A percentile compares a stretch with the other conserved stretches of the same genome.
Conservation (phyloP, 2,797 vertebrate species). For the Darevskia mixta region DNA sequence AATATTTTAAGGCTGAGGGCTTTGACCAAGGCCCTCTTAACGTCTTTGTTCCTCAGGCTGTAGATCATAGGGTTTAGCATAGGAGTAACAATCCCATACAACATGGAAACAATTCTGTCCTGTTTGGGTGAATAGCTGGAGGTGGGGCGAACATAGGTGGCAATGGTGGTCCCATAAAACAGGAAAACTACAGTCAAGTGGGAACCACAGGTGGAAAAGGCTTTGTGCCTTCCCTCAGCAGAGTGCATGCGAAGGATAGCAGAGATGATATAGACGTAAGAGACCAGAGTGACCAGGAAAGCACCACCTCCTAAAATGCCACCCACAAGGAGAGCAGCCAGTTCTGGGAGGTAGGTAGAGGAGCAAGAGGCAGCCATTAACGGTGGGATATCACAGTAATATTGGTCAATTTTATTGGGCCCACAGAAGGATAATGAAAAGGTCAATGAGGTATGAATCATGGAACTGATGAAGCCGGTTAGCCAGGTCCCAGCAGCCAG, state of each 20-base stretch:
- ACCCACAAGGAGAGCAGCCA: slow-evolving; percentile 49
- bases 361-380: slow-evolving; percentile 55
- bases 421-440: slow-evolving; percentile 58
- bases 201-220: slow-evolving; percentile 71
- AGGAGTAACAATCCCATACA: slow-evolving; percentile 73
- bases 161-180: slow-evolving; percentile 72
- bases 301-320: slow-evolving; percentile 48
- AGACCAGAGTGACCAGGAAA: slow-evolving; percentile 56
- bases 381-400: slow-evolving; percentile 66
- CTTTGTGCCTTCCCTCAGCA: slow-evolving; percentile 60
- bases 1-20: neutral
- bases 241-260: slow-evolving; percentile 46
- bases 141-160: slow-evolving; percentile 59
- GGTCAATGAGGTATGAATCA: slow-evolving; percentile 56
- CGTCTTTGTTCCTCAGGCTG: slow-evolving; percentile 73
- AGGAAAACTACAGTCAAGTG: slow-evolving; percentile 68
- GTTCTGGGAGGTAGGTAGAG: neutral
- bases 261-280: slow-evolving; percentile 48
- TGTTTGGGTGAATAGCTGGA: slow-evolving; percentile 37
- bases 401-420: slow-evolving; percentile 52
- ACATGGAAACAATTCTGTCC: slow-evolving; percentile 68
- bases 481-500: slow-evolving; percentile 64
- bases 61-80: slow-evolving; percentile 76
- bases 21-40: slow-evolving; percentile 61
- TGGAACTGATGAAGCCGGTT: slow-evolving; percentile 44